phyloP scores from a whole-genome alignment of 1,140 invertebrate species.

The Drosophila carrolli region DNA sequence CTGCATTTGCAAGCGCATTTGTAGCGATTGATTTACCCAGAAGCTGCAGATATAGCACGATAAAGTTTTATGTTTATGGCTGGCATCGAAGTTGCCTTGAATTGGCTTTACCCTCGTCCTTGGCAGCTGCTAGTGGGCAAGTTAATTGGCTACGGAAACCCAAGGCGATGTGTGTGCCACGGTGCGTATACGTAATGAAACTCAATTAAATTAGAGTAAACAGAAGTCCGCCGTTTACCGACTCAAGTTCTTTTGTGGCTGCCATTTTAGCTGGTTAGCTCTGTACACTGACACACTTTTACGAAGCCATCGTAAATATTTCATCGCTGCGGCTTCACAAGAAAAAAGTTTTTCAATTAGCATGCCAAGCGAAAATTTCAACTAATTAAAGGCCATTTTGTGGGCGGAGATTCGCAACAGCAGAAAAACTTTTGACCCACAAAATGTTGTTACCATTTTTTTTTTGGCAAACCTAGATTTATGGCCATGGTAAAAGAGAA shows the following conservation, averaged over 20 bases:
- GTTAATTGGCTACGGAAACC: constrained; percentile 25
- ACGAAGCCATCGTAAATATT: constrained; percentile 38
- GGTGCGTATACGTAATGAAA: constrained; percentile 58
- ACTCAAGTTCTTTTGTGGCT: constrained; percentile 2
- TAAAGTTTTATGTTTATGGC: constrained; percentile 60
- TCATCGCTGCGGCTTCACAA: constrained; percentile 24
- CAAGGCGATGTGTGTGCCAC: constrained; percentile 14
- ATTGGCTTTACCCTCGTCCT: constrained; percentile 13
- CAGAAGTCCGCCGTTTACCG: constrained; percentile 9
- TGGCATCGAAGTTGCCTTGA: background rate
- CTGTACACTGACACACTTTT: constrained; percentile 44
- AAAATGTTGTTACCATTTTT: constrained; percentile 26
- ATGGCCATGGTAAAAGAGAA: constrained; percentile 21
- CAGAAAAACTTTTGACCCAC: constrained; percentile 26
- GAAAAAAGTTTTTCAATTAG: constrained; percentile 63
- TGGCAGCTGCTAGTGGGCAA: constrained; percentile 21
- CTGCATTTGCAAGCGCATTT: constrained; percentile 43
- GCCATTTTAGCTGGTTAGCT: background rate
- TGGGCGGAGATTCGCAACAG: constrained; percentile 1
- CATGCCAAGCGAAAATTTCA: constrained; percentile 48
- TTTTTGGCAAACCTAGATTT: constrained; percentile 26
- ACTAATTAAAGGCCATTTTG: constrained; percentile 51
- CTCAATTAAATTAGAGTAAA: constrained; percentile 58
- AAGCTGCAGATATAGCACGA: constrained; percentile 51
- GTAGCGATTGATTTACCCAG: constrained; percentile 49